Evolutionary conservation across 1,140 invertebrate species (phyloP), one percentile per base, ranked within the genome.

Genomic region (Physella acuta): DNA sequence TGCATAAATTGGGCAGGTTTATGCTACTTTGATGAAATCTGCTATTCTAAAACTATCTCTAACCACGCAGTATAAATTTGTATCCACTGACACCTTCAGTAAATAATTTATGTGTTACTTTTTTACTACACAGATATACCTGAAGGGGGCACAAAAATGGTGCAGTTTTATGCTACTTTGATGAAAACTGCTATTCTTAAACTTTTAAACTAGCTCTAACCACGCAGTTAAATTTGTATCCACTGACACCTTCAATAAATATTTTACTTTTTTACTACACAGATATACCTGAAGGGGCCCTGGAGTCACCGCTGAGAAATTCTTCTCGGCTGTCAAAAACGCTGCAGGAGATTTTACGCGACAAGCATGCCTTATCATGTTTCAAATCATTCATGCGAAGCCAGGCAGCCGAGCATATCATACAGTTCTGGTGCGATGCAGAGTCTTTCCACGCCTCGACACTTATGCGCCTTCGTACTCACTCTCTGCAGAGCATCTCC

Each of bases 351-450:
- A 88, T 92, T 66, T 81, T 93, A 0, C 80, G 85, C 26, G 91
- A 92, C 76, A 89, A 90, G 75, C 87, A 88, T 79, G 90, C 90
- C n/a, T 79, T 92, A 8, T 87, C 88, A 8, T 91, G 90, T 76
- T 91, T 92, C 76, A 89, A 92, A 36, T 90, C 92, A 72, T 92
- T 88, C 80, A 87, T 92, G 86, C 90, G 92, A 36, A 85, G 87
- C 0, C 84, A 85, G 31, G 88, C 88, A 71, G 85, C 82, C 1
- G 77, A 88, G 20, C 76, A 80, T 49, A 83, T 90, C 11, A 88
- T 92, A 1, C 89, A 89, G 79, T 92, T 91, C 80, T 92, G 89
- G 89, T 78, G 92, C 66, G 91, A 92, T 79, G 88, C 90, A 20
- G 89, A 92, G 73, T 90, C 89, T 77, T 89, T 92, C 58, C 85